Evolutionary conservation across 2,888 invertebrate species (phyloP).

Genomic region (Drosophila percnosoma): DNA sequence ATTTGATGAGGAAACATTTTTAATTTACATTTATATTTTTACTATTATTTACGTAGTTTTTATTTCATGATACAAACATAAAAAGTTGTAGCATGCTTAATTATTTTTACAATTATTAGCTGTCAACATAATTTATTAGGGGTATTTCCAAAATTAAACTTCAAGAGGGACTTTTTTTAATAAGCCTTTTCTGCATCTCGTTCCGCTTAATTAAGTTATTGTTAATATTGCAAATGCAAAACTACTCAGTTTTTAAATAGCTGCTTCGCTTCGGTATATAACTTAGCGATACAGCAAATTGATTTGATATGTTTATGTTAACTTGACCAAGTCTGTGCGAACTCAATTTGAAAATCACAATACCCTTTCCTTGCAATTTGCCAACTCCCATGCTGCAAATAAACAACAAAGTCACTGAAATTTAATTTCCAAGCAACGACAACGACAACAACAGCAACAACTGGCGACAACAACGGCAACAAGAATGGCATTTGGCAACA

Average conservation of each 20-base stretch:
- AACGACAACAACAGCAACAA: conserved; percentile 36
- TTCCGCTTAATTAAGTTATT: neutral
- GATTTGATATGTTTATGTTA: neutral
- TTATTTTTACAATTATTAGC: neutral
- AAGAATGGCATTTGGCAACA: conserved; percentile 72
- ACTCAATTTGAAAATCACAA: conserved; percentile 43
- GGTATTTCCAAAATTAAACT: neutral
- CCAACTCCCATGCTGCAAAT: conserved; percentile 58
- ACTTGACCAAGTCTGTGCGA: conserved; percentile 25
- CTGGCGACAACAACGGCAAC: conserved; percentile 39
- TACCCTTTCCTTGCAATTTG: conserved; percentile 55
- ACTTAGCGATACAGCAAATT: neutral
- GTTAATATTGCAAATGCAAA: neutral
- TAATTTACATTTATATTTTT: neutral
- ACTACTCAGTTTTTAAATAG: neutral
- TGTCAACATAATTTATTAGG: neutral
- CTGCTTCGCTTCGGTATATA: neutral
- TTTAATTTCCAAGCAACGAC: conserved; percentile 71
- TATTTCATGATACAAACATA: neutral
- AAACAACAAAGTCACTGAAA: conserved; percentile 80
- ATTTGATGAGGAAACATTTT: neutral
- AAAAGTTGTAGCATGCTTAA: neutral
- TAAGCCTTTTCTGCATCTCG: neutral
- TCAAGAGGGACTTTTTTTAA: neutral
- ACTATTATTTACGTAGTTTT: neutral